Base-by-base conservation (phyloP, 2,113 vertebrate genomes). In the Sprattus sprattus region DNA sequence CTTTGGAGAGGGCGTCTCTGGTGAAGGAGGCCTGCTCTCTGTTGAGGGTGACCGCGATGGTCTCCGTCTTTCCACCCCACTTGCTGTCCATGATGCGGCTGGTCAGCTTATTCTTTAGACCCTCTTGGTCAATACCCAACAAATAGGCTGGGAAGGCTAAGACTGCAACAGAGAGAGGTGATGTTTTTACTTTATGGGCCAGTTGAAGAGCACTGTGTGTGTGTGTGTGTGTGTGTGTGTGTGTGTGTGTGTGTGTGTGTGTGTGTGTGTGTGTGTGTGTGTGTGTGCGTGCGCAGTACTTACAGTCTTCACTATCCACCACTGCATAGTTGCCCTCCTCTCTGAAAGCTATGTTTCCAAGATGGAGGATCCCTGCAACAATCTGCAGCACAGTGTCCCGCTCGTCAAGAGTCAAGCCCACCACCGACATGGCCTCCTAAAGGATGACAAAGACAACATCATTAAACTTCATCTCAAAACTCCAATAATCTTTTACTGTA, bases 11-110 rank as follows among this genome's bases (percentile, higher is more conserved):
- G 8, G 96, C 96, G 25, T 96, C 95, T 0, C 96, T 91, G 84
- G 94, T 89, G 93, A 96, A 96, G 75, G 84, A 89, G 50, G 96
- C 95, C 92, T 96, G 96, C 87, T 96, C 95, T 0, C 93, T 95
- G 89, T 96, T 96, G 54, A 97, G 90, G 3, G 95, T 97, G 52
- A 97, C 96, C 0, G 94, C 90, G 88, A 96, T 96, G 85, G 92
- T 93, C 90, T 97, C 96, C 0, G 91, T 93, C 92, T 93, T 94
- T 9, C 96, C 95, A 0, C 96, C 96, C 96, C 96, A 96, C 89
- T 95, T 95, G 89, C 96, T 96, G 93, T 96, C 96, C 95, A 96
- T 95, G 6, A 92, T 86, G 83, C 95, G 92, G 88, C 96, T 97
- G 88, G 96, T 97, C 87, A 97, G 89, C 64, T 96, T 97, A 15